Evolutionary conservation across 2,113 vertebrate genomes (phyloP), one percentile per base, ranked within the genome.

Genomic region (Nothoprocta pentlandii): DNA sequence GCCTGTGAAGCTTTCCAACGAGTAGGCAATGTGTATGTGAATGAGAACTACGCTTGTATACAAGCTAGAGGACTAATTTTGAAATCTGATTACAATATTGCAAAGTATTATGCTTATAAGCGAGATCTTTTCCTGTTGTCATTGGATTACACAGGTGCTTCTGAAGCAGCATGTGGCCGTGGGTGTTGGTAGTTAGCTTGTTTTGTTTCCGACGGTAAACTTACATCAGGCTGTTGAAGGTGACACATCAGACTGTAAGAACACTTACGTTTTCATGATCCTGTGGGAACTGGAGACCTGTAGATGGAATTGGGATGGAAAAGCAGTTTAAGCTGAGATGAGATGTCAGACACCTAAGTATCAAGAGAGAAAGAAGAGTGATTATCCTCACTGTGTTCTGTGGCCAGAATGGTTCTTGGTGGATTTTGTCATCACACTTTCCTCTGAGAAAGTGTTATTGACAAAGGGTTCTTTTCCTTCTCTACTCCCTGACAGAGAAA

Each of bases 401-500:
- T 85, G 81, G 85, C 34, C 44, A 68, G 21, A 6, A 9, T 17
- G 9, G 25, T 21, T 44, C 47, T 51, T 81, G 16, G 34, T 14
- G 69, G 74, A 66, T 83, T 66, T 42, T 3, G 16, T 80, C 2
- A 2, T 6, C 42, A 2, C 71, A 76, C 16, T 16, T 80, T 41
- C 36, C 21, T 59, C 32, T 42, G 32, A 71, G 41, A 66, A 80
- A 71, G 11, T 59, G 16, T 34, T 54, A 23, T 64, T 0, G 28
- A 7, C 11, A 62, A 61, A 74, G 12, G 10, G 36, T 66, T 66
- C 17, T 26, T 34, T 10, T 6, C 7, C 3, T 1, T 1, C 3
- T 2, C 1, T 1, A 17, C 0, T 12, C 9, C 1, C 3, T 59
- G 56, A 67, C 21, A 51, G 17, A n/a, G 34, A 4, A 32, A 32